These are phyloP conservation scores for Dynastes hyllus DNA, from an alignment of 2,888 invertebrate species.

Conservation along the genomic window DNA sequence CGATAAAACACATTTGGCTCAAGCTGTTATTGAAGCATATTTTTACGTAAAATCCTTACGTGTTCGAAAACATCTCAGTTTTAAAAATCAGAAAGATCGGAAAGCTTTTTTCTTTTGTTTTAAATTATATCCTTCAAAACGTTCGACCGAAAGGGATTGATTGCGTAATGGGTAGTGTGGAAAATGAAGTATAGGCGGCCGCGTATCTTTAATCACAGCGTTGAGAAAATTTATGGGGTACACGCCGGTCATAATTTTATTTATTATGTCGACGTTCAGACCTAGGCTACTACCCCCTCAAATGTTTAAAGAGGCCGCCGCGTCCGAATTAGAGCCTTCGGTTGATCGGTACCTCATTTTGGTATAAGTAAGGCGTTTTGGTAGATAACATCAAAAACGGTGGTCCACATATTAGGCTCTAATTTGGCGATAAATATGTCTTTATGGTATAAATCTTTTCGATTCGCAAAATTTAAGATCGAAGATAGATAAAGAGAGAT, in stretches of 20 bases:
- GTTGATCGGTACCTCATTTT: conserved; percentile 7
- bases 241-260: conserved; percentile 62
- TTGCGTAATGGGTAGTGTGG: conserved; percentile 1
- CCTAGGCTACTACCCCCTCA: background rate
- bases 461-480: background rate
- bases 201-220: conserved; percentile 62
- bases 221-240: conserved; percentile 63
- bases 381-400: conserved; percentile 5
- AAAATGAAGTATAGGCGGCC: conserved; percentile 6
- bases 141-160: no score
- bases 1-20: background rate
- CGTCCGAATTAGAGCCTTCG: conserved; percentile 20
- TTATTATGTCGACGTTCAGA: conserved; percentile 59
- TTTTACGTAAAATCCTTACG: no score
- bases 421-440: conserved; percentile 21
- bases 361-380: no score
- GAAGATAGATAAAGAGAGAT: no score
- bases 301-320: conserved; percentile 11
- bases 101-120: no score
- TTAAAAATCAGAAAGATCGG: no score
- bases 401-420: conserved; percentile 2
- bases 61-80: no score
- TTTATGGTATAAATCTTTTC: conserved; percentile 3
- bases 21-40: no score
- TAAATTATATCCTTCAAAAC: no score